Evolutionary conservation across 2,888 invertebrate species (phyloP).

Genomic region (Eilema sororculum): DNA sequence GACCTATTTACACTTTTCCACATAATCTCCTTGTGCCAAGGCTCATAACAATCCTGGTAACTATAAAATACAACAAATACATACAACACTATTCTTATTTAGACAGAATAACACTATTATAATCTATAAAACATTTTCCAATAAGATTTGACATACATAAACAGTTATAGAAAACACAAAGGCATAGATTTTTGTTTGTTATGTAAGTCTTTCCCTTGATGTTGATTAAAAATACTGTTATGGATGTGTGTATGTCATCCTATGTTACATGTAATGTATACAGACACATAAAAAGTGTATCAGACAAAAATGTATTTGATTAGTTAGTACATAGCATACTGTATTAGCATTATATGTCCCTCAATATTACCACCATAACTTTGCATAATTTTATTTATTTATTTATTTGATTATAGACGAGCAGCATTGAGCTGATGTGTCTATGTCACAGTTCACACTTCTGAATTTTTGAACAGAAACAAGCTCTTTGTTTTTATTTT

Average conservation of each 20-base stretch:
- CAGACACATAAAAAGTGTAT: neutral
- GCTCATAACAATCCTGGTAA: neutral
- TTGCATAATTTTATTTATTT: no score
- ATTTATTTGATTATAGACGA: no score
- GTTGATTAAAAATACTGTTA: neutral
- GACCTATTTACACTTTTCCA: slow-evolving; percentile 50
- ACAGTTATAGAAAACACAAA: neutral
- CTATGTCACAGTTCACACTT: no score
- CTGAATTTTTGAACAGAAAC: neutral
- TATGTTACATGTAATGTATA: neutral
- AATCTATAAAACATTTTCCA: neutral
- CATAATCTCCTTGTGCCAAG: slow-evolving; percentile 26
- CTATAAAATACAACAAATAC: neutral
- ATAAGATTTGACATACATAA: slow-evolving; percentile 1
- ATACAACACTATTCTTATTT: neutral
- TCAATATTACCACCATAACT: neutral
- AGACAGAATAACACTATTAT: neutral
- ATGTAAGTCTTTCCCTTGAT: neutral
- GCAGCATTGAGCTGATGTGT: no score
- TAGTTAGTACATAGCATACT: neutral
- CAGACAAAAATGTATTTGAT: neutral
- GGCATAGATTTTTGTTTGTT: slow-evolving; percentile 1
- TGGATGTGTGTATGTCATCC: neutral
- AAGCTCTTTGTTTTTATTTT: neutral
- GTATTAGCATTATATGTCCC: neutral